A percentile compares a stretch with the other conserved stretches of the same genome.
phyloP scores from a whole-genome alignment of 2,113 vertebrate species.

The Erinaceus europaeus region DNA sequence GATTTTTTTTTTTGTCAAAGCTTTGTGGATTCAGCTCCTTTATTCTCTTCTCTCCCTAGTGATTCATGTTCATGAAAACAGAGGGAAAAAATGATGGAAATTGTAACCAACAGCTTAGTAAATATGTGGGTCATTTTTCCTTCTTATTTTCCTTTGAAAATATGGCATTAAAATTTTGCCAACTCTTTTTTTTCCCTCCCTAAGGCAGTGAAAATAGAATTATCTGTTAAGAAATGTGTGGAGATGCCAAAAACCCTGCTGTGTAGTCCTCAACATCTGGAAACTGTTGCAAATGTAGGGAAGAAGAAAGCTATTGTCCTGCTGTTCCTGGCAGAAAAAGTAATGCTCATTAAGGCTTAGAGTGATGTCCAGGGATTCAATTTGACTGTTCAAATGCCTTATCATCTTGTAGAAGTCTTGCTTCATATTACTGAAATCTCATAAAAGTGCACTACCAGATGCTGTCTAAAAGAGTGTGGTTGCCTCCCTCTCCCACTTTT shows the following conservation, averaged over 20 bases:
- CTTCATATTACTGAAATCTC: background rate
- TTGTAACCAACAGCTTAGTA: slow-evolving; percentile 43
- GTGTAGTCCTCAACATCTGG: slow-evolving; percentile 56
- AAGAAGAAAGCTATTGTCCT: slow-evolving; percentile 10
- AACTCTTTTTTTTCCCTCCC: background rate
- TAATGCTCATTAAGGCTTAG: slow-evolving; percentile 38
- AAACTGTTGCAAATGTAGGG: slow-evolving; percentile 20
- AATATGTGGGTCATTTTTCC: slow-evolving; percentile 46
- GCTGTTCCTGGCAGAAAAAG: slow-evolving; percentile 30
- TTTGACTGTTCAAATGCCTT: background rate
- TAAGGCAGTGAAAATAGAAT: background rate
- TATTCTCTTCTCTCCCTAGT: background rate
- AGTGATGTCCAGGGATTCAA: slow-evolving; percentile 40
- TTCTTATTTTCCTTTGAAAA: slow-evolving; percentile 44
- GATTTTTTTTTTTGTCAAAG: background rate
- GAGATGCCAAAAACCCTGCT: slow-evolving; percentile 37
- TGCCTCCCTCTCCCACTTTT: background rate
- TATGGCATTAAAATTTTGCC: background rate
- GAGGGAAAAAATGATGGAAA: slow-evolving; percentile 40
- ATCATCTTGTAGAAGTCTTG: background rate
- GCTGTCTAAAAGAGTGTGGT: background rate
- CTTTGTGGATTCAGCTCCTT: slow-evolving; percentile 24
- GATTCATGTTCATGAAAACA: background rate
- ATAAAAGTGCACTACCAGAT: background rate
- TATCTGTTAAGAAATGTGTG: slow-evolving; percentile 40